Base-by-base conservation (phyloP, 2,888 invertebrate genomes). In the Muschampia plurimacula region DNA sequence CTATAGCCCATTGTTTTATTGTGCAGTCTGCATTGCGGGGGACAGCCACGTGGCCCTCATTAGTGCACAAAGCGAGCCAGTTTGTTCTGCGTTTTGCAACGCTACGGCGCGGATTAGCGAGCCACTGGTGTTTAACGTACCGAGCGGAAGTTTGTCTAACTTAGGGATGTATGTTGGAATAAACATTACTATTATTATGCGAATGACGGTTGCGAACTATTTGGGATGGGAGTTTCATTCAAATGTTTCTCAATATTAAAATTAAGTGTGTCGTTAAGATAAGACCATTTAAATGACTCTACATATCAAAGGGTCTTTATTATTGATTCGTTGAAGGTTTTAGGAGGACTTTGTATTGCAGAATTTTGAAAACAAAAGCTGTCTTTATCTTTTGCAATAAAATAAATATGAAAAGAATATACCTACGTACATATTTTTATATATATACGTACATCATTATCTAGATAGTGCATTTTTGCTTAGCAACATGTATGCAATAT, bases 21-120 rank as follows among this genome's bases (percentile, higher is more conserved):
- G 92, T 93, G 89, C 89, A 89, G 90, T 84, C 93, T 94, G 93
- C 93, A 93, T 88, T 93, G 94, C 94, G 89, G 93, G 92, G 90
- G 92, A 89, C 86, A 84, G 92, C 90, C 93, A 94, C 93, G 94
- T 94, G 94, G 91, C 93, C 83, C 91, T 93, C 93, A 93, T 93
- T 94, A 93, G 90, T 88, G 88, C 86, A 86, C 91, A 93, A 93
- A 93, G 93, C 89, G 87, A 86, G 89, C 87, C 89, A 91, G 92
- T 93, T 92, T 92, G 89, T 89, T 87, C 91, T 89, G 88, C 88
- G 91, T 92, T 93, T 91, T 90, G 90, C 91, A 87, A 89, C 89
- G 90, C 86, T 90, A 87, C 87, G 89, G 87, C 78, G 88, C 82
- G 90, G 90, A 92, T 91, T 92, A 90, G 87, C 88, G 87, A 89